Conservation (phyloP, 2,797 vertebrate species). For the Pogoniulus pusillus region DNA sequence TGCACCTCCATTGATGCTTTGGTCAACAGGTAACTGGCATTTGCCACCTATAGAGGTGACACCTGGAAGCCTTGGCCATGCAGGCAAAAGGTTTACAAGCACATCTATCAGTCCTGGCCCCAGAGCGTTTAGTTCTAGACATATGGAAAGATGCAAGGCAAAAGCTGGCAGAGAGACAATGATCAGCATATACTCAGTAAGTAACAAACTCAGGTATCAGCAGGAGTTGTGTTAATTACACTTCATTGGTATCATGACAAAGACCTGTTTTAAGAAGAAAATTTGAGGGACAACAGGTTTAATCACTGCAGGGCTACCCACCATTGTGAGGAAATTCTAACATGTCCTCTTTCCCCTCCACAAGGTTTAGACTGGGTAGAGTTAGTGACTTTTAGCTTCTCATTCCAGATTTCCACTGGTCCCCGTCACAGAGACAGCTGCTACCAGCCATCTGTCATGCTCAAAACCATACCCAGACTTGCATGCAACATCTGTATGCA, state of each 20-base stretch:
- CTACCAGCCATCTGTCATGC: background rate
- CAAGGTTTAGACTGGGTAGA: background rate
- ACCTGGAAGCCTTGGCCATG: background rate
- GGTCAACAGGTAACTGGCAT: background rate
- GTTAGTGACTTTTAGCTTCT: background rate
- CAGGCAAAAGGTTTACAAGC: background rate
- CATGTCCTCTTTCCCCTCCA: background rate
- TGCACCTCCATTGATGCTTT: background rate
- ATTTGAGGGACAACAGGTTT: background rate
- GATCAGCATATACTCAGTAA: background rate
- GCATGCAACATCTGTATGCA: background rate
- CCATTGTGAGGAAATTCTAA: background rate
- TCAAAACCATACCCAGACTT: background rate
- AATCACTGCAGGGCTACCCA: background rate
- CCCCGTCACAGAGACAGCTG: background rate
- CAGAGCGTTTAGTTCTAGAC: background rate
- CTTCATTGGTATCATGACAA: background rate
- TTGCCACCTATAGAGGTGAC: background rate
- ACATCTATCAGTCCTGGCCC: background rate
- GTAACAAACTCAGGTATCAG: background rate
- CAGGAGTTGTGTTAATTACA: background rate
- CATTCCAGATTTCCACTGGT: background rate
- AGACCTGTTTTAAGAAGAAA: background rate
- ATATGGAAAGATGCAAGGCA: background rate
- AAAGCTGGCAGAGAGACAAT: background rate